phyloP scores from a whole-genome alignment of 2,113 vertebrate species.

The Saimiri boliviensis region DNA sequence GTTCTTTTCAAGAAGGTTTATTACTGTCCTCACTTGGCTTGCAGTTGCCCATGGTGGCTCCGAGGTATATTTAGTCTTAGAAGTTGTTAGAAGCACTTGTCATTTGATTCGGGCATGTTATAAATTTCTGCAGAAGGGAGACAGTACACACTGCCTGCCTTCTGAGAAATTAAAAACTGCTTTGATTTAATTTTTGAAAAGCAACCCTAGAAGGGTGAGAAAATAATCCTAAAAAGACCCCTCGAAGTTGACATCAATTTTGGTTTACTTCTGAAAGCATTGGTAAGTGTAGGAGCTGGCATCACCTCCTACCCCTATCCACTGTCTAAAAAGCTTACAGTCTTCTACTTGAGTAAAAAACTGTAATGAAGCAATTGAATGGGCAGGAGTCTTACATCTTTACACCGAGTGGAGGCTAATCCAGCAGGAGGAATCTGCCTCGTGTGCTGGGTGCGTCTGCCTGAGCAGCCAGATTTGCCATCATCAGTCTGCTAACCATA shows the following conservation, averaged over 20 bases:
- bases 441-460: rapidly evolving
- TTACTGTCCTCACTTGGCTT: not conserved
- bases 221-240: not conserved
- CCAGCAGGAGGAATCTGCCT: rapidly evolving
- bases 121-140: not conserved
- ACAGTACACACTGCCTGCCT: not conserved
- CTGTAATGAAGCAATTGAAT: not conserved
- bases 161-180: not conserved
- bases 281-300: too few relatives aligned
- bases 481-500: not conserved
- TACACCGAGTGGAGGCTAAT: rapidly evolving
- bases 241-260: not conserved
- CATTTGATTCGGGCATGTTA: not conserved
- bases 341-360: too few relatives aligned
- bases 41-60: not conserved
- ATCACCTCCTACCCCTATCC: rapidly evolving
- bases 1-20: not conserved
- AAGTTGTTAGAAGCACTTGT: not conserved
- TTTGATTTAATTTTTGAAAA: slow-evolving; percentile 16
- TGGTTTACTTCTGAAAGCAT: not conserved
- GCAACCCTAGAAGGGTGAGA: not conserved
- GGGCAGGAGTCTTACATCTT: not conserved
- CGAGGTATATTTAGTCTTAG: not conserved
- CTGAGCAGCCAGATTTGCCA: rapidly evolving
- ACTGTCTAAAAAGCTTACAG: not conserved